Percentiles rank a stretch among this genome's conserved stretches.
Conservation (phyloP, 2,888 invertebrate genomes). For the Noctua fimbriata region DNA sequence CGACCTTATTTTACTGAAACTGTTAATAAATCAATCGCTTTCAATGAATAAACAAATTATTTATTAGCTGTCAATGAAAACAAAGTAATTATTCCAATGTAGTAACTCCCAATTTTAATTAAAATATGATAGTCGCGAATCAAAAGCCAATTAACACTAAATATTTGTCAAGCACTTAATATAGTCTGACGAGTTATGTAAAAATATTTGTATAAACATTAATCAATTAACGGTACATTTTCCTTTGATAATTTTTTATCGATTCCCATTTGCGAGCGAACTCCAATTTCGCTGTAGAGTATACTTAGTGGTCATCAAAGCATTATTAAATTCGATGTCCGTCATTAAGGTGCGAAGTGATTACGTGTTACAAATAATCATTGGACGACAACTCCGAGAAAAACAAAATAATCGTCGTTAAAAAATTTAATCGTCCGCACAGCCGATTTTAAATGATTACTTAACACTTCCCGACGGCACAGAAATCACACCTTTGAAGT, state of each 20-base stretch:
- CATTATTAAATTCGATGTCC: conserved; percentile 59
- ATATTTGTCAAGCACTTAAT: conserved; percentile 42
- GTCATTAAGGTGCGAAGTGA: conserved; percentile 63
- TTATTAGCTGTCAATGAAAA: conserved; percentile 32
- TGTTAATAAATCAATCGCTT: conserved; percentile 26
- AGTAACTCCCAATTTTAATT: conserved; percentile 29
- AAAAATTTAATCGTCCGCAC: conserved; percentile 73
- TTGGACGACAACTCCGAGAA: conserved; percentile 74
- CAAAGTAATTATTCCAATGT: conserved; percentile 36
- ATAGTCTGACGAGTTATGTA: conserved; percentile 5
- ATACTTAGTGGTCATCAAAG: conserved; percentile 51
- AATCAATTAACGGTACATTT: conserved; percentile 29
- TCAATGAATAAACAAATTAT: conserved; percentile 25
- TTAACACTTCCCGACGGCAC: conserved; percentile 84
- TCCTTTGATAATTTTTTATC: conserved; percentile 20
- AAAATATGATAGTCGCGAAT: conserved; percentile 24
- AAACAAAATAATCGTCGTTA: conserved; percentile 74
- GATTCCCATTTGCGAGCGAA: conserved; percentile 19
- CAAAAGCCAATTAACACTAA: conserved; percentile 41
- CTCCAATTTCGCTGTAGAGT: conserved; percentile 27
- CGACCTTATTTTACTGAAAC: not conserved
- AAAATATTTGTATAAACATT: conserved; percentile 37
- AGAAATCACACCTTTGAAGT: conserved; percentile 88
- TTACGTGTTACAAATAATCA: conserved; percentile 67
- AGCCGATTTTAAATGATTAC: conserved; percentile 85